Percentiles rank a stretch among this genome's conserved stretches.
Evolutionary conservation across 2,797 vertebrate genomes (phyloP).

Genomic region (Menidia menidia): DNA sequence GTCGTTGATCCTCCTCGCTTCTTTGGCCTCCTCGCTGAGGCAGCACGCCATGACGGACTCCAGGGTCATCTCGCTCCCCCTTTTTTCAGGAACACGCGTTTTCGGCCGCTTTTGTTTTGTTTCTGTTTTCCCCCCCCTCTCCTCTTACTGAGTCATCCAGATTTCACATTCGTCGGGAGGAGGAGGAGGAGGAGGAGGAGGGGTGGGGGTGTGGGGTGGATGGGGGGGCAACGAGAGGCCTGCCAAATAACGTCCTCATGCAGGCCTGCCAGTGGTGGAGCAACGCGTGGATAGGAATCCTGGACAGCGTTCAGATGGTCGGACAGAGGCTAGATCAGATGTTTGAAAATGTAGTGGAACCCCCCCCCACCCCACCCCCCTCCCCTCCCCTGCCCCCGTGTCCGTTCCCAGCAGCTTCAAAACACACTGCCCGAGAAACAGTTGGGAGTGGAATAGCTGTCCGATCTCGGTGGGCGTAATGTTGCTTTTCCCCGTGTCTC

Average conservation of each 20-base stretch:
- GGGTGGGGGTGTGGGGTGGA: too few relatives aligned
- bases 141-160: slow-evolving; percentile 62
- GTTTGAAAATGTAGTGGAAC: slow-evolving; percentile 54
- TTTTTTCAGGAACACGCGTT: slow-evolving; percentile 41
- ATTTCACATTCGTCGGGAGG: slow-evolving; percentile 34
- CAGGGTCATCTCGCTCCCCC: slow-evolving; percentile 88
- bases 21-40: slow-evolving; percentile 96
- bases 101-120: background rate
- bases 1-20: slow-evolving; percentile 94
- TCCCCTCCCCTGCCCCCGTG: slow-evolving; percentile 18
- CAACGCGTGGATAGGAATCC: slow-evolving; percentile 61
- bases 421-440: slow-evolving; percentile 30
- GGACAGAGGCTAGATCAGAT: slow-evolving; percentile 45
- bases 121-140: background rate
- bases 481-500: slow-evolving; percentile 70
- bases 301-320: slow-evolving; percentile 46
- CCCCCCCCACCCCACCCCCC: slow-evolving; percentile 4
- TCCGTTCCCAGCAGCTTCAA: slow-evolving; percentile 48
- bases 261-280: slow-evolving; percentile 55
- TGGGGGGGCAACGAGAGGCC: slow-evolving; percentile 40
- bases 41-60: slow-evolving; percentile 98
- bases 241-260: slow-evolving; percentile 57
- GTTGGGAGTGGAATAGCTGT: slow-evolving; percentile 44
- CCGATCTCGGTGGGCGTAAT: slow-evolving; percentile 70
- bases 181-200: background rate